Conservation (phyloP, 2,888 invertebrate genomes). For the Nipponacmea schrenckii region DNA sequence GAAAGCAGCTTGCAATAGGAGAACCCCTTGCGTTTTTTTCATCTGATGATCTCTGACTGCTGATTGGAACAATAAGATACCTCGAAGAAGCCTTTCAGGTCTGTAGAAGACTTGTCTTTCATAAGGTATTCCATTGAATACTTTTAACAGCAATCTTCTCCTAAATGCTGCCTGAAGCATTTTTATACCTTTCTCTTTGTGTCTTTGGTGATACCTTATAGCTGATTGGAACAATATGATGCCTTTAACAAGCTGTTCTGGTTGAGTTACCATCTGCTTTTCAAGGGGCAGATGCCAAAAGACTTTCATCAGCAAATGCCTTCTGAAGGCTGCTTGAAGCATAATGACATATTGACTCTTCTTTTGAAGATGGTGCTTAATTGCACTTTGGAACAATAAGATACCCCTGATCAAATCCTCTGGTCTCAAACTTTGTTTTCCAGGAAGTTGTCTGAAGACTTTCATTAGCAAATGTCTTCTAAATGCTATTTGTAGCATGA, state of each 20-base stretch:
- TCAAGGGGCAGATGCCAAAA: neutral
- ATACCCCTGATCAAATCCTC: neutral
- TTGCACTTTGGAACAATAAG: neutral
- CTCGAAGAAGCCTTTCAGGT: neutral
- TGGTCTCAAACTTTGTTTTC: neutral
- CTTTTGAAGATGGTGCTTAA: neutral
- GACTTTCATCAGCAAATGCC: neutral
- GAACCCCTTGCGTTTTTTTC: neutral
- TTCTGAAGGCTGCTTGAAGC: neutral
- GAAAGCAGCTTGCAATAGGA: neutral
- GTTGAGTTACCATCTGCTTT: neutral
- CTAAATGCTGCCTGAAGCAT: neutral
- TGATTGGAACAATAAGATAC: neutral
- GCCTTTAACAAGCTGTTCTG: neutral
- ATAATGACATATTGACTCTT: neutral
- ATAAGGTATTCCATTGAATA: neutral
- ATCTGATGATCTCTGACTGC: neutral
- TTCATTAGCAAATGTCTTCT: neutral
- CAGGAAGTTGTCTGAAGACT: neutral
- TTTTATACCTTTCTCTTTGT: neutral
- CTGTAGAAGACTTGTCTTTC: neutral
- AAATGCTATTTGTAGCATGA: neutral
- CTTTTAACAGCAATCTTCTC: neutral
- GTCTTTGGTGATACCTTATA: neutral
- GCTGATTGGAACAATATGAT: neutral